Evolutionary conservation across 2,888 invertebrate genomes (phyloP).

Genomic region (Epinotia brunnichana): DNA sequence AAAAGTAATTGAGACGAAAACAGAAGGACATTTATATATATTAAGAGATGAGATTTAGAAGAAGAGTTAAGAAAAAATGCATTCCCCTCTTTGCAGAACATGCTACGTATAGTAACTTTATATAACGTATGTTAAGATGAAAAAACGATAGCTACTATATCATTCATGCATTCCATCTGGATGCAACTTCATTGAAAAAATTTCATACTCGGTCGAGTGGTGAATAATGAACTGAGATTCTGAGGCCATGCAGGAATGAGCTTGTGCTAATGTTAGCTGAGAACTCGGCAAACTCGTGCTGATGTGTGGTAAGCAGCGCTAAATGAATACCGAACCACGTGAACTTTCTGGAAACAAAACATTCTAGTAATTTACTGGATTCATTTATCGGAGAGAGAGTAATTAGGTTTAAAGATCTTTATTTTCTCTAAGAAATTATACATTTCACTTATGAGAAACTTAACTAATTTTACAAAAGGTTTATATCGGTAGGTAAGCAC

Average conservation of each 20-base stretch:
- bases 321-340: neutral
- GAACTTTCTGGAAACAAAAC: neutral
- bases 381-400: no score
- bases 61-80: no score
- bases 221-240: neutral
- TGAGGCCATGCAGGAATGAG: neutral
- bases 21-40: no score
- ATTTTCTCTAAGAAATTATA: no score
- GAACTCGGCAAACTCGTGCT: neutral
- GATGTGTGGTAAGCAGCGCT: neutral
- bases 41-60: no score
- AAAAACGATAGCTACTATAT: neutral
- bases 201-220: neutral
- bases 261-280: neutral
- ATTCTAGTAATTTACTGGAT: neutral
- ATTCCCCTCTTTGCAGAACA: no score
- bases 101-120: no score
- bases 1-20: no score
- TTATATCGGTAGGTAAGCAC: no score
- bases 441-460: no score
- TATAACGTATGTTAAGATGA: neutral
- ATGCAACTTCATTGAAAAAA: conserved; percentile 1
- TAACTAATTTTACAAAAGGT: no score
- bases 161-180: neutral
- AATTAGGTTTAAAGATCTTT: no score